These are phyloP conservation scores for Ceratosolen fusciceps DNA, from an alignment of 1,140 invertebrate species.

Conservation along the genomic window DNA sequence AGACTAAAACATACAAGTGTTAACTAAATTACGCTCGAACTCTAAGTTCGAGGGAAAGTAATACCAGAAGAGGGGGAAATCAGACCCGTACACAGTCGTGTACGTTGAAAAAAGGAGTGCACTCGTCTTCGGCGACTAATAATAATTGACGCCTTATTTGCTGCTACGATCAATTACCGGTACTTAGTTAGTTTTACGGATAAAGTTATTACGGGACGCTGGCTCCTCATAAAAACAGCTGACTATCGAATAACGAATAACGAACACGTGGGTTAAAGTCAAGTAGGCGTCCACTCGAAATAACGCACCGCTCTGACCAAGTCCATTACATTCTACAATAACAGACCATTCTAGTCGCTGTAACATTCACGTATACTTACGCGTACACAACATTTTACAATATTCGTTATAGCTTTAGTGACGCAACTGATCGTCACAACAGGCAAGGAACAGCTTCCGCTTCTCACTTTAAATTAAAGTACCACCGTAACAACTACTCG, in stretches of 20 bases:
- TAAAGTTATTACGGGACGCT: slow-evolving; percentile 35
- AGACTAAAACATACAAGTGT: slow-evolving; percentile 28
- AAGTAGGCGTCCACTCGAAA: slow-evolving; percentile 20
- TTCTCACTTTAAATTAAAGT: too few relatives aligned
- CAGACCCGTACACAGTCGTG: too few relatives aligned
- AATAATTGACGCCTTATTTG: slow-evolving; percentile 42
- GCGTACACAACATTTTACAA: too few relatives aligned
- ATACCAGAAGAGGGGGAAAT: slow-evolving; percentile 18
- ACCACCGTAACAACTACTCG: too few relatives aligned
- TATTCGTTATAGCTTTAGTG: too few relatives aligned
- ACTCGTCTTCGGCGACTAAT: slow-evolving; percentile 45
- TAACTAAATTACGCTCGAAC: slow-evolving; percentile 28
- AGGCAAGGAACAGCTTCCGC: too few relatives aligned
- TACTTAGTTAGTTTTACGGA: slow-evolving; percentile 30
- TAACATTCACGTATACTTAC: neutral
- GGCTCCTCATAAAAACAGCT: slow-evolving; percentile 28
- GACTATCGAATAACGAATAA: slow-evolving; percentile 24
- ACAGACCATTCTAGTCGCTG: slow-evolving; percentile 23
- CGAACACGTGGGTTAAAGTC: neutral
- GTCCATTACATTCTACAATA: slow-evolving; percentile 8
- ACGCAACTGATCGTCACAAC: too few relatives aligned
- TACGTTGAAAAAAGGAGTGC: slow-evolving; percentile 32
- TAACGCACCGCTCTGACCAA: slow-evolving; percentile 43
- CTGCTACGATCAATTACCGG: slow-evolving; percentile 34
- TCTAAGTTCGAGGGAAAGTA: slow-evolving; percentile 31